Evolutionary conservation across 30 jellyfish, hydroid and myxozoan species (phyloP), one percentile per base, ranked within the genome.

Genomic region (Aurelia aurita): DNA sequence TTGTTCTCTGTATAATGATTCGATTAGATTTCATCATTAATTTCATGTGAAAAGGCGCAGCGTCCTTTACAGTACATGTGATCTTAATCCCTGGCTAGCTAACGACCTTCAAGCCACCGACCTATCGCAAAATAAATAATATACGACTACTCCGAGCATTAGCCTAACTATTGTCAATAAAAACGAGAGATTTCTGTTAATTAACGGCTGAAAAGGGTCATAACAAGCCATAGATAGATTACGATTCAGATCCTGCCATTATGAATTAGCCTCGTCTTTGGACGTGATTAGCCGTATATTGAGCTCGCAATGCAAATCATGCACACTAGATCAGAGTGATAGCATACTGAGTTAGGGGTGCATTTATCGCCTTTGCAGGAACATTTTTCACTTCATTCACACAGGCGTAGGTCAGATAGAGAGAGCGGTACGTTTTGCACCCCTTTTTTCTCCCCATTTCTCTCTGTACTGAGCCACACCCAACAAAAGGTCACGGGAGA

Each of bases 391-490:
- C 57, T 34, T 12, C 14, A 8, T 35, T 67, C 79, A 34, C 79
- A 26, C 58, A 34, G 57, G 25, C 1, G 51, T 34, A 51, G 79
- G 79, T 67, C 57, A 67, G 25, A 23, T 11, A 34, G 31, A 61
- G 79, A 77, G 69, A 77, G 79, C 88, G 88, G 88, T 59, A 60
- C 72, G 63, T 44, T 62, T 79, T 79, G 35, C 55, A 49, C 80
- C 90, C 90, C 62, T 66, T 63, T 20, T 64, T 44, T 53, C 88
- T 77, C 91, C 69, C 82, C 49, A 21, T 34, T 62, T 67, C 90
- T 81, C 91, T 81, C 91, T 58, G 66, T 43, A 64, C 69, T 20
- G 44, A 81, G 91, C 84, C 91, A 81, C 91, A 81, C 91, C 91
- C 91, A 66, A 81, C 63, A 21, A 54, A 73, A 57, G 77, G 84